A percentile compares a stretch with the other conserved stretches of the same genome.
phyloP scores from a whole-genome alignment of 2,888 invertebrate genomes.

The Galeopsomyia nigrocyanea region DNA sequence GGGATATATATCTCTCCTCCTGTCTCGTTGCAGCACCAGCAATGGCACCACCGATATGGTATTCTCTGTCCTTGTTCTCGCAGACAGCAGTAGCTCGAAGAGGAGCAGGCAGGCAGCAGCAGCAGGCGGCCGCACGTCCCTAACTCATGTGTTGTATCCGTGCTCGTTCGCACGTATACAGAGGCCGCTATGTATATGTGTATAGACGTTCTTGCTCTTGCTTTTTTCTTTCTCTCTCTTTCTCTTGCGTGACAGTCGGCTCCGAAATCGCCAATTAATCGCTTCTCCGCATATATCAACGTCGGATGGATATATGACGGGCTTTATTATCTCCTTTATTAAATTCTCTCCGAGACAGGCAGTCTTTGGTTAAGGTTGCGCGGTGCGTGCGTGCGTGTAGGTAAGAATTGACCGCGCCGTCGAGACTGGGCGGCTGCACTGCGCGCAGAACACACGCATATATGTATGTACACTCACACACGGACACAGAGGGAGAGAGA shows the following conservation, averaged over 20 bases:
- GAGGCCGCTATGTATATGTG: background rate
- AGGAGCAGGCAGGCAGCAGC: no score
- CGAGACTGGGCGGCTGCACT: no score
- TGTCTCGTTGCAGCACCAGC: background rate
- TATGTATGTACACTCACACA: background rate
- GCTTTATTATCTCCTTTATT: no score
- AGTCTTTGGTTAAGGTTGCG: background rate
- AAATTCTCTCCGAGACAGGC: background rate
- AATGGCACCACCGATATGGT: constrained; percentile 8
- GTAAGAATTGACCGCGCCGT: background rate
- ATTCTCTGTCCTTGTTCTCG: constrained; percentile 19
- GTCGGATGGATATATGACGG: background rate
- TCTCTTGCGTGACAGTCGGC: background rate
- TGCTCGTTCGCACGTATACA: background rate
- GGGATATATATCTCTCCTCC: constrained; percentile 13
- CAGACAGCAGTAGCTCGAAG: background rate
- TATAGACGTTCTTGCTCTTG: constrained; percentile 1
- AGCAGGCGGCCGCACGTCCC: background rate
- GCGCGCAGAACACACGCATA: no score
- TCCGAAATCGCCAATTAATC: background rate
- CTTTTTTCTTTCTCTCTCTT: background rate
- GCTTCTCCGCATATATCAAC: background rate
- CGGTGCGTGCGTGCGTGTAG: background rate
- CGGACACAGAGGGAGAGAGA: background rate
- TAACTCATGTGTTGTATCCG: constrained; percentile 10